A percentile compares a stretch with the other conserved stretches of the same genome.
Conservation (phyloP, 2,888 invertebrate species). For the Dryococelus australis region DNA sequence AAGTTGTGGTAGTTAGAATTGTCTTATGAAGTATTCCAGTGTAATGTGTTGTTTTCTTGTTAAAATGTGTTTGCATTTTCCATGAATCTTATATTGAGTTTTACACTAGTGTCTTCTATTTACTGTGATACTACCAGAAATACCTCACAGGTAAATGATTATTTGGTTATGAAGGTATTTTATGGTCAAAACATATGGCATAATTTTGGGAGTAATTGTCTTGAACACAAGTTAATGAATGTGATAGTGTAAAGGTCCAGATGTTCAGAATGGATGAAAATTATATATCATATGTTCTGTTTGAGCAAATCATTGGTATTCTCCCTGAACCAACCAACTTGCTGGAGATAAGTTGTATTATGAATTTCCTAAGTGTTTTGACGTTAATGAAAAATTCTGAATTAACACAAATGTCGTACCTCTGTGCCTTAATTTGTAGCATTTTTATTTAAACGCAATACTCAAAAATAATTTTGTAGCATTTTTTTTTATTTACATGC, state of each 20-base stretch:
- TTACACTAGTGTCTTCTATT: no score
- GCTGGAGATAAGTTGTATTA: not conserved
- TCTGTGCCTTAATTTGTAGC: not conserved
- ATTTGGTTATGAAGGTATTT: no score
- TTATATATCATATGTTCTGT: slow-evolving; percentile 2
- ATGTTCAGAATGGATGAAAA: slow-evolving; percentile 28
- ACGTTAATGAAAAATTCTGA: not conserved
- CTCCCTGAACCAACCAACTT: not conserved
- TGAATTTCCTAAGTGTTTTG: not conserved
- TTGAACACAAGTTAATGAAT: no score
- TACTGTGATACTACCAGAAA: no score
- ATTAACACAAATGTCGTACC: not conserved
- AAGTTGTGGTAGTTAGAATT: no score
- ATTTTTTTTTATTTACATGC: not conserved
- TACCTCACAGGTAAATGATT: no score
- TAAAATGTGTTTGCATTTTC: no score
- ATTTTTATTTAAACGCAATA: not conserved
- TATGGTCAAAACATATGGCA: no score
- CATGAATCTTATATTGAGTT: no score
- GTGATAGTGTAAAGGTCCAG: slow-evolving; percentile 21
- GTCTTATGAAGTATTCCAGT: no score
- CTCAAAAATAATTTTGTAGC: not conserved
- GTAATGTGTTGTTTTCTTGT: no score
- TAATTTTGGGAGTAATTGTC: no score
- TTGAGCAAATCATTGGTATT: slow-evolving; percentile 13